Evolutionary conservation across 2,888 invertebrate species (phyloP), one percentile per base, ranked within the genome.

Genomic region (Thymelicus sylvestris): DNA sequence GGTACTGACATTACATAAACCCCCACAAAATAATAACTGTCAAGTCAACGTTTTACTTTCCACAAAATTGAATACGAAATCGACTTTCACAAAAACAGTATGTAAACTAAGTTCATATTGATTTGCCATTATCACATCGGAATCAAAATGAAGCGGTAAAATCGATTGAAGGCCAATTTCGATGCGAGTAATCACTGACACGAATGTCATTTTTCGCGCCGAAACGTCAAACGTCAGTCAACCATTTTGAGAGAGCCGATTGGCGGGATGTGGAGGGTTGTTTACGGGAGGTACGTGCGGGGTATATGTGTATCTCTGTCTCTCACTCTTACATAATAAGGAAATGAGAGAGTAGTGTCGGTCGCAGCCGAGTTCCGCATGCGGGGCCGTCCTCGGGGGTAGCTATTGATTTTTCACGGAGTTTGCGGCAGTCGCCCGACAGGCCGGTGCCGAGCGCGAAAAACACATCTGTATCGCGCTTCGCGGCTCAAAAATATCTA

Each of bases 371-470:
- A 86, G 89, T 91, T 92, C 93, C 93, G 93, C 93, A 93, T 93
- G 91, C 91, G 91, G 90, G 81, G 80, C 78, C 77, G 80, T 81
- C 77, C 81, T 83, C 81, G 82, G 85, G 92, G 92, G 90, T 90
- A 79, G 89, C 81, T 92, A 93, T 92, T 90, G 92, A 93, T 93
- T 93, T 93, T 92, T 84, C 89, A 76, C 80, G 72, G 88, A 90
- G 90, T 89, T 90, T 93, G 93, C 93, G 91, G 92, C 92, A 93
- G 93, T 93, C 87, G 86, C 83, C 83, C 86, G 83, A 79, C 88
- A 87, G 84, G 91, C 91, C 93, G 92, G 92, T 89, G 83, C 85
- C 86, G 86, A 90, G 87, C 91, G 91, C 92, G 90, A 92, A 93
- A 91, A 91, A 80, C 80, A 90, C 87, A 88, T 86, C 81, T 82